Base-by-base conservation (phyloP, 2,888 invertebrate species). In the Lasius fuliginosus region DNA sequence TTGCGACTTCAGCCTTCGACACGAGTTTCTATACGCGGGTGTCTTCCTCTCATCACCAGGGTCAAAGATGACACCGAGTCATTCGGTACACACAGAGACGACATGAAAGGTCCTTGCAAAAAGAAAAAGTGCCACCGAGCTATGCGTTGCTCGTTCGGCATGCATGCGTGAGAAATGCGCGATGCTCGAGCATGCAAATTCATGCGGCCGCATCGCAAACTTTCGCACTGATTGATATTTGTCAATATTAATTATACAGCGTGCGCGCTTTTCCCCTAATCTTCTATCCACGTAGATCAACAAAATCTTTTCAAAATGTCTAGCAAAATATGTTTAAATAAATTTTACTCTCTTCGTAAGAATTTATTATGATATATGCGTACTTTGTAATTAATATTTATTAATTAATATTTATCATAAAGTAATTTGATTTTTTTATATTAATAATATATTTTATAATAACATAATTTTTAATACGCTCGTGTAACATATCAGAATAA, bases 91-190 rank as follows among this genome's bases (percentile, higher is more conserved):
- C 18, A 67, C 27, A 33, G 12, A 65, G 36, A 33, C 60, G 36
- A 46, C 23, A 82, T 36, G 27, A 53, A 74, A 82, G 60, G 18
- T 74, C 62, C 73, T 84, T 68, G 74, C 68, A n/a, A 33, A 60
- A 53, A 56, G 77, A 67, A 84, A 82, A 71, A 11, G 46, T 56
- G 65, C 58, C 65, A 65, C 65, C 33, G 46, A 53, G 40, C 15
- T 76, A 76, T 27, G 33, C 36, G 33, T 5, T 2, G 23, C 36
- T 58, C 33, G 33, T 42, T 49, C 23, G 58, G 36, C 60, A 60
- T 65, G 82, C 73, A 42, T 64, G 74, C 74, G 15, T n/a, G 40
- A 67, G n/a, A 56, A 60, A 27, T 27, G n/a, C 36, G 53, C n/a
- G 36, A 27, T 15, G 12, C 40, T 40, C 40, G 30, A 3, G 56